Base-by-base conservation (phyloP, 2,113 vertebrate genomes). In the Elephas maximus region DNA sequence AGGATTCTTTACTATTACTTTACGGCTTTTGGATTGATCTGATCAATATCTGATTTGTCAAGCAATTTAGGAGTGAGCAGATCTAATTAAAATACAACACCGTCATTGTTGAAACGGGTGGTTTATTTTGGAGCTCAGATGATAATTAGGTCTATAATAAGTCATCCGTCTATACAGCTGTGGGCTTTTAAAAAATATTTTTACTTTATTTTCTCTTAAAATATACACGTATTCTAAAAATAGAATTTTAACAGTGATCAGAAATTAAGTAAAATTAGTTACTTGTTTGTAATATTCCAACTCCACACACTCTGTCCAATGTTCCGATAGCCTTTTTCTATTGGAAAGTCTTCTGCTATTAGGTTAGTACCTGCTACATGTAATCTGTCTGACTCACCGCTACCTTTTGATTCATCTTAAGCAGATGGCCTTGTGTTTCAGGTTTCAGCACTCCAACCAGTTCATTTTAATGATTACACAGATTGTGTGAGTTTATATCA, bases 21-120 rank as follows among this genome's bases (percentile, higher is more conserved):
- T 82, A 84, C 80, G 82, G 93, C 96, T 98, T 97, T 97, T 98
- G 94, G 90, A 71, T 97, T 97, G 48, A 95, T 93, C 93, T 97
- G 97, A 98, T 99, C 98, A 98, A 98, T 99, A 98, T 84, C 97
- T 98, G 98, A 98, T 98, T 98, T 99, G 98, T 98, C 98, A 98
- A 98, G 97, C 98, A 98, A 97, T 98, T 98, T 98, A 98, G 96
- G 97, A 98, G 85, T 96, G 88, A 94, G 95, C 97, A 98, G 95
- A 98, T 98, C 97, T 98, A 98, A 98, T 99, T 98, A 98, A 99
- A 98, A 97, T 98, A 98, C 97, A 98, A 91, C 88, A 88, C 96
- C 97, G 94, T 98, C 97, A 96, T 98, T 98, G 96, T 98, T 98
- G 97, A 98, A 98, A 98, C 98, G 96, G 98, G 95, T 97, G 97